These are phyloP conservation scores for Xenopus borealis DNA, from an alignment of 2,113 vertebrate species.

Conservation along the genomic window DNA sequence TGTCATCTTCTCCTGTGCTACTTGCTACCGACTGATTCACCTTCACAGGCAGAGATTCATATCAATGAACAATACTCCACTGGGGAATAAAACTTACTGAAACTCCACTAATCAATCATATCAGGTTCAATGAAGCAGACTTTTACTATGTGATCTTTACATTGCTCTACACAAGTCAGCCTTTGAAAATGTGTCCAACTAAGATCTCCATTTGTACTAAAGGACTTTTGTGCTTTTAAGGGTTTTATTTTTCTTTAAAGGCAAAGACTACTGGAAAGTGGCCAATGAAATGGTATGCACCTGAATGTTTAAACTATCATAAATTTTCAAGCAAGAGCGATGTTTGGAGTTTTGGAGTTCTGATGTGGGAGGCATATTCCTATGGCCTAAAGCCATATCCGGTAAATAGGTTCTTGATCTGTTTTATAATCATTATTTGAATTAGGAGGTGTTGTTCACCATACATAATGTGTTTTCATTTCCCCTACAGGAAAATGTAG, in stretches of 20 bases:
- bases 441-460: not conserved
- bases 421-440: not conserved
- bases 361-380: slow-evolving; percentile 97
- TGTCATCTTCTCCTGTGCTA: no score
- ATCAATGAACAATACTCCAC: no score
- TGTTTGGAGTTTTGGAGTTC: slow-evolving; percentile 96
- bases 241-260: slow-evolving; percentile 55
- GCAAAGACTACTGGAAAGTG: slow-evolving; percentile 90
- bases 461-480: not conserved
- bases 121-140: no score
- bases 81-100: no score
- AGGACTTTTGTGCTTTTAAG: not conserved
- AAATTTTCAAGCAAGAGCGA: slow-evolving; percentile 96
- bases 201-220: no score
- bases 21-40: no score
- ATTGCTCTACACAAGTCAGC: no score
- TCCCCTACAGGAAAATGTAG: no score
- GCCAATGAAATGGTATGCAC: slow-evolving; percentile 97
- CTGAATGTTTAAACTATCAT: slow-evolving; percentile 92
- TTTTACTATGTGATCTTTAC: no score
- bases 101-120: no score
- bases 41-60: no score
- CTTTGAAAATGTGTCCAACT: no score
- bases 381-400: slow-evolving; percentile 92
- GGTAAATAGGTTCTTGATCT: slow-evolving; percentile 57